These are phyloP conservation scores for Lamellibrachia columna DNA, from an alignment of 2,888 invertebrate genomes.

Conservation along the genomic window DNA sequence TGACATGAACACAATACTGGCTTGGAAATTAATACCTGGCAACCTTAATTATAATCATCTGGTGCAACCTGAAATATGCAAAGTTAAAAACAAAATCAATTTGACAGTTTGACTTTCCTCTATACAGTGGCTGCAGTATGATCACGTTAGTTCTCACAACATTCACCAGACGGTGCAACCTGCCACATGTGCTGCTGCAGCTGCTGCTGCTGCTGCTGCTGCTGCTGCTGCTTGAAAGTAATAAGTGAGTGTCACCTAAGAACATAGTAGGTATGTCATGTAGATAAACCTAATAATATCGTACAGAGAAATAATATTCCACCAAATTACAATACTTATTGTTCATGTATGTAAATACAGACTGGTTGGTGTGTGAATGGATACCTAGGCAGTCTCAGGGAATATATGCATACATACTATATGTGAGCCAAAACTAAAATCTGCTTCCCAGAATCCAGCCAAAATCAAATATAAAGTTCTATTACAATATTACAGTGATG, in stretches of 20 bases:
- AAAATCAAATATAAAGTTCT: background rate
- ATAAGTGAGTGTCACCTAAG: background rate
- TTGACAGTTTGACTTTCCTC: background rate
- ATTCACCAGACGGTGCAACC: background rate
- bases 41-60: background rate
- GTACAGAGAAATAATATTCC: background rate
- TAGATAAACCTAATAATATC: background rate
- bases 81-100: background rate
- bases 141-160: conserved; percentile 16
- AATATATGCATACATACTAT: background rate
- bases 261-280: background rate
- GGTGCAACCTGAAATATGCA: background rate
- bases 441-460: background rate
- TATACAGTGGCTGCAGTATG: background rate
- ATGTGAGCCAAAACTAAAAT: background rate
- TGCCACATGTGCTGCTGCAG: background rate
- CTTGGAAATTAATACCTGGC: background rate
- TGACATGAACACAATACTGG: background rate
- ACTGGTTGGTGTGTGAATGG: background rate
- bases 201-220: background rate
- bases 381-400: background rate
- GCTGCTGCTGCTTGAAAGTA: background rate
- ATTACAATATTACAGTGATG: background rate
- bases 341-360: background rate
- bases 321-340: background rate